Percentiles rank a stretch among this genome's conserved stretches.
phyloP scores from a whole-genome alignment of 2,113 vertebrate genomes.

The Urocynchramus pylzowi region DNA sequence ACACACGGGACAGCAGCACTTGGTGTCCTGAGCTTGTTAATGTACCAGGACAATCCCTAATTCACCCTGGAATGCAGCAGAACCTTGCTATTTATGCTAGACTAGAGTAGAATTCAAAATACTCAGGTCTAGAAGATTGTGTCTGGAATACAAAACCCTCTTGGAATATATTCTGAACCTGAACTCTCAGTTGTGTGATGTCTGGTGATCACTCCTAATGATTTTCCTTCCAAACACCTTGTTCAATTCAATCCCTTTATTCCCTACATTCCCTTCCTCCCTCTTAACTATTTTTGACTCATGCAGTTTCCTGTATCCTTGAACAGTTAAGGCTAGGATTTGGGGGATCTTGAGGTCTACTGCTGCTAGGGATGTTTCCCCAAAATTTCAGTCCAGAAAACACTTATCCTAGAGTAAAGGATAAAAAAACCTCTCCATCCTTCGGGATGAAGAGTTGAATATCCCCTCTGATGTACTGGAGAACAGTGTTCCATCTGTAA shows the following conservation, averaged over 20 bases:
- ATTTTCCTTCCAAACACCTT: not conserved
- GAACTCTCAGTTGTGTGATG: not conserved
- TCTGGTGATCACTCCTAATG: not conserved
- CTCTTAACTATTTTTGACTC: not conserved
- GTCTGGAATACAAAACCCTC: not conserved
- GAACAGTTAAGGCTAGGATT: not conserved
- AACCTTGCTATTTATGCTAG: not conserved
- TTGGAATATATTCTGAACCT: not conserved
- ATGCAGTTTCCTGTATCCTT: not conserved
- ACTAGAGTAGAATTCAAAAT: not conserved
- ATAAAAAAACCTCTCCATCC: not conserved
- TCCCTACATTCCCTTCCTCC: fast-evolving
- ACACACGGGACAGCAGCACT: not conserved
- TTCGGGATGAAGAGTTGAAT: not conserved
- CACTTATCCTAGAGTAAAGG: not conserved
- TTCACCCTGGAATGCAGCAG: not conserved
- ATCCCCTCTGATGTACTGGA: not conserved
- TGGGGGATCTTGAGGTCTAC: not conserved
- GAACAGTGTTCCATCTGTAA: not conserved
- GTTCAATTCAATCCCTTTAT: not conserved
- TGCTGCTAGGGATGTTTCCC: not conserved
- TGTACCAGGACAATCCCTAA: not conserved
- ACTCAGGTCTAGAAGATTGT: not conserved
- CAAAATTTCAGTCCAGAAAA: not conserved
- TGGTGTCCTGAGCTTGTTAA: not conserved